Percentiles rank a stretch among this genome's conserved stretches.
These are phyloP conservation scores for Dasysyrphus tricinctus DNA, from an alignment of 2,888 invertebrate genomes.

Conservation along the genomic window DNA sequence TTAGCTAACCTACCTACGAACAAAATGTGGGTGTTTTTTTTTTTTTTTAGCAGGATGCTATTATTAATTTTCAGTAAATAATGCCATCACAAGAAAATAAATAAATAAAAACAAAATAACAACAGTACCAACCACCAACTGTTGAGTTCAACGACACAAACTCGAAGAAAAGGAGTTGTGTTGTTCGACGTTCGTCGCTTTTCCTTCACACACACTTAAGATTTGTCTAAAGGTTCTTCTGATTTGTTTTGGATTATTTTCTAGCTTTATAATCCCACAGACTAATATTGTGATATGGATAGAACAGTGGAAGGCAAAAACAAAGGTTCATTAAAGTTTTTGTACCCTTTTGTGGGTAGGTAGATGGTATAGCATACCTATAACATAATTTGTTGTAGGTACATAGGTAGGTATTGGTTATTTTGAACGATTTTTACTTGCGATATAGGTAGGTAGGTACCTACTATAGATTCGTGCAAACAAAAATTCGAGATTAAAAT, in stretches of 20 bases:
- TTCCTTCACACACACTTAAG: slow-evolving; percentile 53
- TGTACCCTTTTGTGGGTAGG: not conserved
- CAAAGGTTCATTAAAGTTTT: slow-evolving; percentile 1
- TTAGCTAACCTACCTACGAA: not conserved
- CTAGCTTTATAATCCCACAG: slow-evolving; percentile 50
- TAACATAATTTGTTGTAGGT: no score
- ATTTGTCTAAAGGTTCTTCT: slow-evolving; percentile 48
- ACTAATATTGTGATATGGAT: not conserved
- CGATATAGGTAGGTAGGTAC: no score
- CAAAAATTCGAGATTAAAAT: no score
- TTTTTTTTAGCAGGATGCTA: not conserved
- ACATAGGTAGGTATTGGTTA: no score
- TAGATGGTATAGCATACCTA: not conserved
- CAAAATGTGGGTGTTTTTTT: slow-evolving; percentile 4
- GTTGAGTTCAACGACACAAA: slow-evolving; percentile 58
- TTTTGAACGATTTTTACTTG: no score
- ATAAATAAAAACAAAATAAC: slow-evolving; percentile 9
- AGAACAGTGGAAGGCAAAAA: slow-evolving; percentile 40
- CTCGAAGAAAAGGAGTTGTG: slow-evolving; percentile 37
- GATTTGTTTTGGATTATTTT: slow-evolving; percentile 64
- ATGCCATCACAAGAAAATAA: not conserved
- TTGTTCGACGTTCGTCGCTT: slow-evolving; percentile 34
- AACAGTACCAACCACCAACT: not conserved
- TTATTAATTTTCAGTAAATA: slow-evolving; percentile 3
- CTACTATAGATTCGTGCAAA: no score